phyloP scores from a whole-genome alignment of 2,113 vertebrate genomes.

The Rynchops niger region DNA sequence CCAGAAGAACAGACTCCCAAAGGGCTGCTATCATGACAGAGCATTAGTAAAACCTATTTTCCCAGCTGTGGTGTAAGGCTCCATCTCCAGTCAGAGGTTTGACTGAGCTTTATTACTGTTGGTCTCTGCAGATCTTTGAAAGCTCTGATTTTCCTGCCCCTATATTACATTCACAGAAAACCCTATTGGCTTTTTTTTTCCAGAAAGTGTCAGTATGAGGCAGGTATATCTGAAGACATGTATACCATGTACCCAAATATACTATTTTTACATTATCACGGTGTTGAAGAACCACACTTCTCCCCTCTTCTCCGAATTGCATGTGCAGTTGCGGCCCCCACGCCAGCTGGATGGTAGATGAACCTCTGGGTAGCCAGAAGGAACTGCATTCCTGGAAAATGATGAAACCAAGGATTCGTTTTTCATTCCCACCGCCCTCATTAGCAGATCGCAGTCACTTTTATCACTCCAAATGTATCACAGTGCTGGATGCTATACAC shows the following conservation, averaged over 20 bases:
- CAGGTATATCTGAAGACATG: neutral
- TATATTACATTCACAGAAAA: neutral
- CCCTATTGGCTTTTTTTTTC: neutral
- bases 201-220: neutral
- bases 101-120: neutral
- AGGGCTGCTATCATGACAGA: neutral
- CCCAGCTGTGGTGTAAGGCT: neutral
- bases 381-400: slow-evolving; percentile 41
- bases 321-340: neutral
- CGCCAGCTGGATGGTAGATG: neutral
- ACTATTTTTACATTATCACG: neutral
- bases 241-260: accelerated
- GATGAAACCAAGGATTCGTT: slow-evolving; percentile 30
- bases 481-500: neutral
- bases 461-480: neutral
- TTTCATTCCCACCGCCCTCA: slow-evolving; percentile 5
- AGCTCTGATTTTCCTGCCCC: neutral
- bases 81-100: neutral
- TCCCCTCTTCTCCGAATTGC: neutral
- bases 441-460: slow-evolving; percentile 26
- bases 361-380: slow-evolving; percentile 12
- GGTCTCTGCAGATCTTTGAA: neutral
- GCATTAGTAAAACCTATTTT: neutral
- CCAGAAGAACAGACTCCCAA: neutral
- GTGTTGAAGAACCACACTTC: neutral